Evolutionary conservation across 2,113 vertebrate species (phyloP), one percentile per base, ranked within the genome.

Genomic region (Siniperca knerii): DNA sequence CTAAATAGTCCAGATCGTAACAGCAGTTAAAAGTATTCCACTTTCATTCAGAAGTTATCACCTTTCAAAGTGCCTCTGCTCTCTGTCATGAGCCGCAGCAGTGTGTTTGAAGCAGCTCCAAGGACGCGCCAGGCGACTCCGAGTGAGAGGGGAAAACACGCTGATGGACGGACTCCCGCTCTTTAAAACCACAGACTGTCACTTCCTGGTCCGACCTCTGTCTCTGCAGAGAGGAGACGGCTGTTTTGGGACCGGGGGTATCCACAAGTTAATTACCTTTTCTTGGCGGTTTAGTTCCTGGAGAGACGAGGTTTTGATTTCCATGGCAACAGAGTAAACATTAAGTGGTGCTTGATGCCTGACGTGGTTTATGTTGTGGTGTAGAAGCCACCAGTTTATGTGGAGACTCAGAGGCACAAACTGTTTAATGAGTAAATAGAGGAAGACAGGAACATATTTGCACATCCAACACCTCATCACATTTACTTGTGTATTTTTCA

Each of bases 241-340:
- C 23, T 60, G 71, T 58, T 29, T 25, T 8, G 54, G 54, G 23
- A 42, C 62, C 20, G 20, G 37, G 10, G 35, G 20, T 5, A 21
- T 29, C 54, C 71, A 21, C 23, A 5, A 33, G 11, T 33, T 62
- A 20, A 75, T 62, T 2, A 35, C 25, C 55, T 29, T 44, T 48
- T 74, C 54, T 58, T 18, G 35, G 54, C 1, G 40, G 54, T 44
- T 75, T 46, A 33, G n/a, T 61, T 74, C 72, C n/a, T 69, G 66
- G 54, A 70, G 29, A 61, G 77, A 23, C 4, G 21, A 48, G 29
- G 54, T 60, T 79, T 23, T 37, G 20, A 5, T 61, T 3, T 37
- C 65, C 77, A 60, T 60, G 54, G 54, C n/a, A 15, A 62, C 57
- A 15, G 57, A 3, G 68, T 71, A 72, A 79, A 80, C 78, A 64